phyloP scores from a whole-genome alignment of 1,140 invertebrate species.

The Drosophila lini region DNA sequence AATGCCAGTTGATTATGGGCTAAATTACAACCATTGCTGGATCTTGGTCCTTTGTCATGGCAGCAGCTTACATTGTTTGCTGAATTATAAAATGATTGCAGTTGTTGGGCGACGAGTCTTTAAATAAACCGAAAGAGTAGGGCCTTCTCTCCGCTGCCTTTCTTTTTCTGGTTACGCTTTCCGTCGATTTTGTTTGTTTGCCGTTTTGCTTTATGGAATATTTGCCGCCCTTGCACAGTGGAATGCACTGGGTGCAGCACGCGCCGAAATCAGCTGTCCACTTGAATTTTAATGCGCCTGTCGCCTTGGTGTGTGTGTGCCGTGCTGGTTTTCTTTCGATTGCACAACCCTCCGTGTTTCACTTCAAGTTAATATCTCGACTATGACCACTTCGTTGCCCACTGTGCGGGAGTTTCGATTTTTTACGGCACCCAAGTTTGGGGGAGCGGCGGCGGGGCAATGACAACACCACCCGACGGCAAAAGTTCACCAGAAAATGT shows the following conservation, averaged over 20 bases:
- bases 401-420: constrained; percentile 69
- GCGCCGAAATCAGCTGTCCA: constrained; percentile 7
- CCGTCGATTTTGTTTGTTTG: constrained; percentile 19
- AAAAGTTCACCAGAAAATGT: constrained; percentile 50
- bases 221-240: constrained; percentile 47
- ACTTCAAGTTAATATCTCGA: constrained; percentile 27
- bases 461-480: constrained; percentile 56
- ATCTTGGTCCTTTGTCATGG: constrained; percentile 19
- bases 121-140: constrained; percentile 31
- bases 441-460: constrained; percentile 19
- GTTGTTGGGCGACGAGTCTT: constrained; percentile 34
- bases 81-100: constrained; percentile 17
- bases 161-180: constrained; percentile 7
- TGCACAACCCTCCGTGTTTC: constrained; percentile 30
- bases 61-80: constrained; percentile 51
- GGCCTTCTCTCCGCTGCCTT: constrained; percentile 6
- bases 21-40: constrained; percentile 43
- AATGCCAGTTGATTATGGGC: constrained; percentile 5
- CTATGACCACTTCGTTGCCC: constrained; percentile 17
- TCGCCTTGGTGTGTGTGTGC: background rate
- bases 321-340: constrained; percentile 18
- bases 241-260: constrained; percentile 2
- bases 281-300: constrained; percentile 33
- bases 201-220: constrained; percentile 35
- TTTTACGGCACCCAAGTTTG: constrained; percentile 41